Percentiles rank a stretch among this genome's conserved stretches.
These are phyloP conservation scores for Perodicticus potto DNA, from an alignment of 2,797 vertebrate genomes.

Conservation along the genomic window DNA sequence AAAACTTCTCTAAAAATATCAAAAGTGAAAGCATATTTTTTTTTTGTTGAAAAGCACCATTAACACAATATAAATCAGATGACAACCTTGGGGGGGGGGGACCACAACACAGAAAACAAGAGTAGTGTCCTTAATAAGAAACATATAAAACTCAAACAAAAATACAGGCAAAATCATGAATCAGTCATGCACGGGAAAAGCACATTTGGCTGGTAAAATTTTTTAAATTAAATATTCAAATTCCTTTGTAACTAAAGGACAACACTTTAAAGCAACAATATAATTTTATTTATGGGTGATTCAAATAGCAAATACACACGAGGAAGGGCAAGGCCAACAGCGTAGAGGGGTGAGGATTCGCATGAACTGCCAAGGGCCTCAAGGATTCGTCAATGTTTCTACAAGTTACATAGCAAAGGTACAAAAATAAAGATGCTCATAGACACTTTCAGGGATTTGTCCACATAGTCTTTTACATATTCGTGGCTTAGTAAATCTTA, in stretches of 20 bases:
- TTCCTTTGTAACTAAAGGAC: background rate
- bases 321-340: background rate
- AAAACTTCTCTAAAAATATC: background rate
- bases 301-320: background rate
- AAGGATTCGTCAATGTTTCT: background rate
- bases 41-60: background rate
- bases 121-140: background rate
- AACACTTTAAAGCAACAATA: background rate
- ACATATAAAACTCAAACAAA: background rate
- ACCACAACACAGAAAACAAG: rapidly evolving
- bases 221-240: background rate
- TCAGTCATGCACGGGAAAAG: background rate
- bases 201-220: background rate
- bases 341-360: background rate
- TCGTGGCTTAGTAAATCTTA: background rate
- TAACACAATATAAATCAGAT: background rate
- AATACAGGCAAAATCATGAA: background rate
- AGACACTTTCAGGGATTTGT: background rate
- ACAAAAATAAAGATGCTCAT: background rate
- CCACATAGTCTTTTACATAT: background rate
- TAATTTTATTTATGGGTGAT: background rate
- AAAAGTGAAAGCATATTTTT: background rate
- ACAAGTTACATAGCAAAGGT: background rate
- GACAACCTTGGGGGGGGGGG: rapidly evolving
- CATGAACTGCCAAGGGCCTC: background rate